Conservation (phyloP, 2,888 invertebrate genomes). For the Griposia aprilina region DNA sequence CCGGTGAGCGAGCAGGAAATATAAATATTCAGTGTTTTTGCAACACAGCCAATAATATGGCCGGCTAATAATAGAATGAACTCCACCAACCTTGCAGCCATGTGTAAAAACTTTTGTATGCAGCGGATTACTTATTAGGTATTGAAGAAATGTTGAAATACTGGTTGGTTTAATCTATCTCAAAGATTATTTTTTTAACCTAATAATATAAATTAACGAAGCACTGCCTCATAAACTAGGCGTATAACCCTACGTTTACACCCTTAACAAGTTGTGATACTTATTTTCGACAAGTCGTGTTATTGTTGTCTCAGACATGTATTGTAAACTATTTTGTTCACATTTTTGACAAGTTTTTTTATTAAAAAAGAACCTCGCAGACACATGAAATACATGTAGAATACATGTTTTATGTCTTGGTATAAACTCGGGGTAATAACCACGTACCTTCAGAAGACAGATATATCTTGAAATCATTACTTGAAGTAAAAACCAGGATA, state of each 20-base stretch:
- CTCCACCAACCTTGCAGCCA: constrained; percentile 59
- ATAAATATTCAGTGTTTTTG: constrained; percentile 70
- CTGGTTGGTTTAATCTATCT: background rate
- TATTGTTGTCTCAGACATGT: too few relatives aligned
- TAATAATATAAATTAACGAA: background rate
- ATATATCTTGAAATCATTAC: background rate
- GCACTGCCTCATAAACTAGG: background rate
- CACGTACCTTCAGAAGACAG: background rate
- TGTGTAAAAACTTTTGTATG: constrained; percentile 43
- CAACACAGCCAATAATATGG: constrained; percentile 61
- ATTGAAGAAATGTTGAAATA: constrained; percentile 1
- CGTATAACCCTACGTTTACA: background rate
- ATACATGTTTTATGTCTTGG: background rate
- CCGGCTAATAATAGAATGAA: constrained; percentile 60
- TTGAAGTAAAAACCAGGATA: background rate
- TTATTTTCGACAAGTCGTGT: too few relatives aligned
- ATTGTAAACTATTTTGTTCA: too few relatives aligned
- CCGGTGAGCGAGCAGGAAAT: constrained; percentile 59
- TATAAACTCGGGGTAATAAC: background rate
- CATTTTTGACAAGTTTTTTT: background rate
- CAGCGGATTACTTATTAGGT: constrained; percentile 19
- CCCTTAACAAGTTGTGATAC: too few relatives aligned
- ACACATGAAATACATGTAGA: too few relatives aligned
- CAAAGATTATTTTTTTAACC: background rate
- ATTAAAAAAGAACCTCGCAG: too few relatives aligned